Evolutionary conservation across 2,113 vertebrate species (phyloP).

Genomic region (Dromas ardeola): DNA sequence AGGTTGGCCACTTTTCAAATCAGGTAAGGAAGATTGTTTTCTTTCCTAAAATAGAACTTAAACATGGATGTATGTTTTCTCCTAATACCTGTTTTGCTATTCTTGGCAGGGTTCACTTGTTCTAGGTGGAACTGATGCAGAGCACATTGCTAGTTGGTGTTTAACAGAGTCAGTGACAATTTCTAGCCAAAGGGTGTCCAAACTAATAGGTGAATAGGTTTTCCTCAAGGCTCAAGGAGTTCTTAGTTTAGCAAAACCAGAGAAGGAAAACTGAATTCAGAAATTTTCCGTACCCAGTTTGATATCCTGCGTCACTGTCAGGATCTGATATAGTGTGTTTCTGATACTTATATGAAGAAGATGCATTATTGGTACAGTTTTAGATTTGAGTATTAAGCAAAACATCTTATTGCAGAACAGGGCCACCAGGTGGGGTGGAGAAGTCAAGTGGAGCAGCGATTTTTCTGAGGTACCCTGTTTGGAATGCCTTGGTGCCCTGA

Average conservation of each 20-base stretch:
- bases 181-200: background rate
- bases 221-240: background rate
- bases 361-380: background rate
- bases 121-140: background rate
- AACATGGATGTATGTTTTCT: background rate
- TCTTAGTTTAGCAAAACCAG: background rate
- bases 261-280: background rate
- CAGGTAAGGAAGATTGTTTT: background rate
- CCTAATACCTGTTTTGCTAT: background rate
- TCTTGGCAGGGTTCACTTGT: background rate
- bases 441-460: background rate
- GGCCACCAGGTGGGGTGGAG: background rate
- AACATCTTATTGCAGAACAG: background rate
- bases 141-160: background rate
- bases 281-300: background rate
- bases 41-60: background rate
- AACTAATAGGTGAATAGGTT: background rate
- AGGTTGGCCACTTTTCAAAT: background rate
- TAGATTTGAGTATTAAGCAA: background rate
- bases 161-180: background rate
- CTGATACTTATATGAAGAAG: background rate
- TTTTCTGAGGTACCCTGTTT: background rate
- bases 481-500: background rate
- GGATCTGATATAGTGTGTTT: background rate
- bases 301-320: background rate